Conservation (phyloP, 2,113 vertebrate species). For the Sylvia atricapilla region DNA sequence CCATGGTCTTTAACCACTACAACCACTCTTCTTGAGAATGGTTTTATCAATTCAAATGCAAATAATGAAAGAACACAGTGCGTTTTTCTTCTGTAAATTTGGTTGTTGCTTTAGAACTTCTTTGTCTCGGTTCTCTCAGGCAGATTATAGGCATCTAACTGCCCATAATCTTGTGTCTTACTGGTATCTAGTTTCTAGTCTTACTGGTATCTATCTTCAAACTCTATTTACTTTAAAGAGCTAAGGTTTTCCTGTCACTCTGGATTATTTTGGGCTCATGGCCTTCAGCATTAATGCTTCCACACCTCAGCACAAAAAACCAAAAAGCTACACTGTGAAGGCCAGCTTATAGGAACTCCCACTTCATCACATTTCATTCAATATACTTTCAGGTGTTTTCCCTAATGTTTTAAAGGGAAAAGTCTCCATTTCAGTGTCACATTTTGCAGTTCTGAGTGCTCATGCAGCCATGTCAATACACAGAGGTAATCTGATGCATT, state of each 20-base stretch:
- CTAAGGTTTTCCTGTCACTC: background rate
- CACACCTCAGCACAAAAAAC: background rate
- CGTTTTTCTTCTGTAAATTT: background rate
- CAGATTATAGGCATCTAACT: background rate
- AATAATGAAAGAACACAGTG: background rate
- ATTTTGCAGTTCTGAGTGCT: background rate
- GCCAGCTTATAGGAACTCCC: background rate
- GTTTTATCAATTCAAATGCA: background rate
- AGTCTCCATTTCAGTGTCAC: background rate
- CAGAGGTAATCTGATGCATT: background rate
- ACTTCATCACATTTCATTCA: background rate
- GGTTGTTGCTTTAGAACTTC: background rate
- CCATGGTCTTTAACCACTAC: background rate
- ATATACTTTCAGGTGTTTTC: background rate
- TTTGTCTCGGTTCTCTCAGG: background rate
- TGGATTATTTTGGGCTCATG: background rate
- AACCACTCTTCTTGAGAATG: background rate
- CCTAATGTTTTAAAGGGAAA: background rate
- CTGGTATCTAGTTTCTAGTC: background rate
- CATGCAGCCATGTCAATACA: background rate
- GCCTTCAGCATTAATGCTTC: background rate
- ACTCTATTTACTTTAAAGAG: background rate
- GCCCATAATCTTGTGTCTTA: background rate
- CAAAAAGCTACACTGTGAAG: background rate
- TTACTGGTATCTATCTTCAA: background rate